Base-by-base conservation (phyloP, 2,888 invertebrate genomes). In the Ganaspis brasiliensis region DNA sequence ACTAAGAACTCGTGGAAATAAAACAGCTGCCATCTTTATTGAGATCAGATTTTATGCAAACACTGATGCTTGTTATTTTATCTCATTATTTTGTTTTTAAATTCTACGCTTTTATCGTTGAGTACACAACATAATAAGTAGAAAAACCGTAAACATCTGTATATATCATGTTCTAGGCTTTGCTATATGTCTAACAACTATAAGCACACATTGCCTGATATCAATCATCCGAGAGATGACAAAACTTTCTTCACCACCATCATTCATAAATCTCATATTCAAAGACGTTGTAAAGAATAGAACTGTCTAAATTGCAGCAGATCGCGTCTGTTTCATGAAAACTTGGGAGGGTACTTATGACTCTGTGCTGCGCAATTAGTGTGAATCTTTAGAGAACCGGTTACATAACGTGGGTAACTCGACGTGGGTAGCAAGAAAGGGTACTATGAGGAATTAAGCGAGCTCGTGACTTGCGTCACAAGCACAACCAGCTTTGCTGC, bases 381-480 rank as follows among this genome's bases (percentile, higher is more conserved):
- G 72, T 63, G 63, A 76, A 76, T 76, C 76, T 76, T 75, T 76
- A 72, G 67, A 55, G 76, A 63, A 72, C 21, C 76, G 35, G 75
- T 75, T 75, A 61, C 59, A 37, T 71, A 75, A 76, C 63, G 72
- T 72, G 72, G 72, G 72, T 76, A 76, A 72, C 76, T 76, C 63
- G 63, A 76, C 76, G 76, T 76, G 76, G 76, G 76, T 72, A 55
- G 76, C 57, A 45, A 57, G 76, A 72, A 61, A 52, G 63, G 63
- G 45, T 59, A 59, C 75, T 61, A 72, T 61, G 61, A 75, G 57
- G 75, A 75, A 75, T 75, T 75, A 75, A 72, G 72, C 76, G 63
- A 63, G 72, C 76, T 76, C 76, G 72, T 76, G 76, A 76, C 72
- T 72, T 76, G 76, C 76, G 63, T 76, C 72, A 72, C 72, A 76